A percentile compares a stretch with the other conserved stretches of the same genome.
These are phyloP conservation scores for Diabrotica undecimpunctata DNA, from an alignment of 1,140 invertebrate species.

Conservation along the genomic window DNA sequence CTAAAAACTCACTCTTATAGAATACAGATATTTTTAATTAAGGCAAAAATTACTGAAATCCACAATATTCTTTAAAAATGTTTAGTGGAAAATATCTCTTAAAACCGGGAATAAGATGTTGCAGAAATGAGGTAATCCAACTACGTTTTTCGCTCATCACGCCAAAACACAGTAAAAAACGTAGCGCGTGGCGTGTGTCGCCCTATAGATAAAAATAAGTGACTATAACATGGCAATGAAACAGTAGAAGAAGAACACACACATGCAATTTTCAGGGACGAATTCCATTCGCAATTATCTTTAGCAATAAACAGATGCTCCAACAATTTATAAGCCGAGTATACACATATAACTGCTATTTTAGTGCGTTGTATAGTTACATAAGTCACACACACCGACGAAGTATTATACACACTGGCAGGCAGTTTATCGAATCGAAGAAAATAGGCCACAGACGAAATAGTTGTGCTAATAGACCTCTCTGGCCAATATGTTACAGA, in stretches of 20 bases:
- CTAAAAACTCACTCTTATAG: too few species aligned
- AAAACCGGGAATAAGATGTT: too few species aligned
- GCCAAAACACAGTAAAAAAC: not conserved
- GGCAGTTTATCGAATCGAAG: not conserved
- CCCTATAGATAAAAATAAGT: not conserved
- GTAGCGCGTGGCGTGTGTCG: not conserved
- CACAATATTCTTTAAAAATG: too few species aligned
- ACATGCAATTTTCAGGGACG: conserved; percentile 18
- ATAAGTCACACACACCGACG: conserved; percentile 6
- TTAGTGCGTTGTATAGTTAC: conserved; percentile 15
- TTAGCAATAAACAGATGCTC: conserved; percentile 21
- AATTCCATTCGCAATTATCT: conserved; percentile 19
- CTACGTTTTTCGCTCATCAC: too few species aligned
- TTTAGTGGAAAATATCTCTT: too few species aligned
- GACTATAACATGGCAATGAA: conserved; percentile 7
- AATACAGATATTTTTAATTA: too few species aligned
- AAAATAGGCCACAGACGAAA: conserved; percentile 15
- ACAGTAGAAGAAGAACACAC: conserved; percentile 12
- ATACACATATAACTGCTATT: conserved; percentile 18
- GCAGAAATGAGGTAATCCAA: too few species aligned
- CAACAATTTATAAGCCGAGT: conserved; percentile 20
- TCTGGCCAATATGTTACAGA: not conserved
- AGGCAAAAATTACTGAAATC: too few species aligned
- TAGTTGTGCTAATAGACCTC: conserved; percentile 8
- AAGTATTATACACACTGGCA: not conserved